Evolutionary conservation across 2,113 vertebrate species (phyloP), one percentile per base, ranked within the genome.

Genomic region (Oncorhynchus kisutch): DNA sequence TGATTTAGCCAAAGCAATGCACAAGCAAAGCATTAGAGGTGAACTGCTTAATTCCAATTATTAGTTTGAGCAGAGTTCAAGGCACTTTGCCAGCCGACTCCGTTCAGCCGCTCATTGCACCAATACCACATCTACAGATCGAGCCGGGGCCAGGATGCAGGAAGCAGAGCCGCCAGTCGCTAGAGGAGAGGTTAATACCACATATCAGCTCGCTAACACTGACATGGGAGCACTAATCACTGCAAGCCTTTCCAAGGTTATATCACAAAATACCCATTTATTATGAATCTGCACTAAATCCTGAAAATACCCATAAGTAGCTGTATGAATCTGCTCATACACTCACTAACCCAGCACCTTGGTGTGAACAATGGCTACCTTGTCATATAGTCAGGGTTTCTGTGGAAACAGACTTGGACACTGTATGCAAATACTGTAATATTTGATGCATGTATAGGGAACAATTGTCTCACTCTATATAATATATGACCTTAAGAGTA

Each of bases 41-140:
- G 81, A 89, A 82, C 67, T 67, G 51, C 84, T 90, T 89, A 89
- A 89, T 90, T 90, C 88, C 86, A 81, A 88, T 91, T 86, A 92
- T 93, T 91, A 90, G 88, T 90, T 82, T 83, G 88, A 87, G 84
- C 87, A 90, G 88, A 89, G 89, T 91, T 91, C 81, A 84, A 86
- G 89, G 89, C 85, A 87, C 70, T 80, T 82, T 71, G 89, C 89
- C 91, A 90, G 86, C 88, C 76, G 74, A 90, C 70, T 68, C 70
- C n/a, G 66, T 88, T 90, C 90, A 87, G 88, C 89, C 82, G 72
- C 86, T 89, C 87, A 90, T 87, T 57, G 79, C 80, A 88, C 88
- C 89, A 82, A 78, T 79, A 88, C 88, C 89, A 81, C 89, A 89
- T 91, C 88, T 81, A 62, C 89, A 86, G 45, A 80, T 78, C 59